A percentile compares a stretch with the other conserved stretches of the same genome.
These are phyloP conservation scores for Lepilemur septentrionalis DNA, from an alignment of 2,797 vertebrate species.

Conservation along the genomic window DNA sequence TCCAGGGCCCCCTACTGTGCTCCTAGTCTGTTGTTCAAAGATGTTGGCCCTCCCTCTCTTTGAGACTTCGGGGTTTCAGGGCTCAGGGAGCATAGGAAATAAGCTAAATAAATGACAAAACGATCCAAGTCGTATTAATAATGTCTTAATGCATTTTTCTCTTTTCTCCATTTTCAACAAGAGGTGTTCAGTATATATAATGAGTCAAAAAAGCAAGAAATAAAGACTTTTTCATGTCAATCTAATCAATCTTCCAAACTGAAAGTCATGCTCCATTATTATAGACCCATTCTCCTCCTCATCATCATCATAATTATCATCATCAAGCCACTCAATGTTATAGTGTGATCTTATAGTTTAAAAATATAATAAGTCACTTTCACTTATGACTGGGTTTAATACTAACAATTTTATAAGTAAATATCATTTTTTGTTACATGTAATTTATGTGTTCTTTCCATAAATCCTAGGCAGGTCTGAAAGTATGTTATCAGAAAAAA, in stretches of 20 bases:
- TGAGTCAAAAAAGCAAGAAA: neutral
- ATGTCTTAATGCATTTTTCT: neutral
- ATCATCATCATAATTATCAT: neutral
- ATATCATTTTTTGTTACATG: neutral
- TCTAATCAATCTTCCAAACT: neutral
- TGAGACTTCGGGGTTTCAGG: neutral
- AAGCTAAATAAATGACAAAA: neutral
- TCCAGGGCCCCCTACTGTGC: neutral
- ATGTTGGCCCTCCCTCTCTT: neutral
- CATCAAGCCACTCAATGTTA: neutral
- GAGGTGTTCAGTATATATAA: neutral
- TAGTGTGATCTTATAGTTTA: neutral
- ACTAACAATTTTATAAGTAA: neutral
- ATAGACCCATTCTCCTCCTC: neutral
- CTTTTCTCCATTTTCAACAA: neutral
- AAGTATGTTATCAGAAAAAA: neutral
- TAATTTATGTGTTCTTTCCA: neutral
- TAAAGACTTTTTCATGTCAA: neutral
- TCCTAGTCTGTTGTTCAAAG: neutral
- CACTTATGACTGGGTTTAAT: neutral
- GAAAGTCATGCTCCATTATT: neutral
- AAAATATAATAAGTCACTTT: neutral
- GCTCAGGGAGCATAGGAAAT: neutral
- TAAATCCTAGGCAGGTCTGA: neutral
- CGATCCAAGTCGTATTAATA: neutral